Conservation (phyloP, 2,113 vertebrate species). For the Serinus canaria region DNA sequence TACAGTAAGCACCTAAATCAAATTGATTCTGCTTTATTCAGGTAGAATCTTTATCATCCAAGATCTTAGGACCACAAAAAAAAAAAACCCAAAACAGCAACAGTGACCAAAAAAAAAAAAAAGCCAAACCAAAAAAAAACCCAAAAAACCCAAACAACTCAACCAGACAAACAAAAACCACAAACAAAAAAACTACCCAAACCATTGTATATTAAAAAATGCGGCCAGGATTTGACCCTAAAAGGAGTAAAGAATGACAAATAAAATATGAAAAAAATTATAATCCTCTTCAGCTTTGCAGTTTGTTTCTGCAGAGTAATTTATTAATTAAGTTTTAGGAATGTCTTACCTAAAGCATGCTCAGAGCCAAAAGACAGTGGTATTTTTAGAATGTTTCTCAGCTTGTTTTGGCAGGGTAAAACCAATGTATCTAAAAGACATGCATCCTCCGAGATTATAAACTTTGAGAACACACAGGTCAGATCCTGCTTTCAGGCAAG, state of each 20-base stretch:
- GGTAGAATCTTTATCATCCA: neutral
- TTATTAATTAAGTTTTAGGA: neutral
- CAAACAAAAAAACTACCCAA: neutral
- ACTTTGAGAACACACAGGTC: neutral
- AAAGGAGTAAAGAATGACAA: neutral
- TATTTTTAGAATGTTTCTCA: slow-evolving; percentile 39
- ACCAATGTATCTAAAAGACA: neutral
- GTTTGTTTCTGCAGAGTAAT: neutral
- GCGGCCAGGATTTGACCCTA: neutral
- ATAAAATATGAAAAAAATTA: neutral
- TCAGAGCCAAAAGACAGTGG: neutral
- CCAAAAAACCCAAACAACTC: too few species aligned
- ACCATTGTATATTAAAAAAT: neutral
- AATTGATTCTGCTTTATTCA: neutral
- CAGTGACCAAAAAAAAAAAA: neutral
- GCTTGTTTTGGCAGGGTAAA: neutral
- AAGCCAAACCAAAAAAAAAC: neutral
- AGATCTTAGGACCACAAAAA: neutral
- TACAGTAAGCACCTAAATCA: neutral
- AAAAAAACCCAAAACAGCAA: neutral
- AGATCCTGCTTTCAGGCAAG: neutral
- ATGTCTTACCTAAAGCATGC: neutral
- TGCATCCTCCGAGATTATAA: neutral
- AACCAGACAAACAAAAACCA: neutral
- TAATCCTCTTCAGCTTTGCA: neutral